phyloP scores from a whole-genome alignment of 2,888 invertebrate genomes.

The Epistrophe eligans region DNA sequence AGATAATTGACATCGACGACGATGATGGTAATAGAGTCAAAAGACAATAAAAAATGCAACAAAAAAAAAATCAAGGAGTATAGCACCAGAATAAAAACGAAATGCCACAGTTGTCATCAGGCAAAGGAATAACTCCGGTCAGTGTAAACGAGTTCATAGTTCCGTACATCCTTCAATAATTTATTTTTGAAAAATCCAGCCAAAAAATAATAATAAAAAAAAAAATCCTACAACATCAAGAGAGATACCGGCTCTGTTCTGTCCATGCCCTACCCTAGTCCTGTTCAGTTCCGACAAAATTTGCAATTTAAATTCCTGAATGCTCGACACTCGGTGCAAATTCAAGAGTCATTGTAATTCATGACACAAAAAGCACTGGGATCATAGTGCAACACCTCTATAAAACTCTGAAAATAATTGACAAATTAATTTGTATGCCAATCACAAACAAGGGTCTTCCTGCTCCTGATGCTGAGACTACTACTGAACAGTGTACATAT shows the following conservation, averaged over 20 bases:
- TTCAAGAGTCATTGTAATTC: constrained; percentile 75
- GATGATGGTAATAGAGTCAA: constrained; percentile 10
- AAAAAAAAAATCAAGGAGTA: background rate
- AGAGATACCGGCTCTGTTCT: background rate
- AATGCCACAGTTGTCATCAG: constrained; percentile 66
- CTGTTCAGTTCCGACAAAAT: constrained; percentile 38
- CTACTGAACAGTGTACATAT: background rate
- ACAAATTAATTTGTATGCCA: constrained; percentile 76
- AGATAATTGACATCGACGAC: constrained; percentile 52
- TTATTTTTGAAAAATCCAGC: constrained; percentile 50
- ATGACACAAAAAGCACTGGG: constrained; percentile 66
- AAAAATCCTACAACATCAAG: background rate
- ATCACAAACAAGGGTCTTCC: constrained; percentile 69
- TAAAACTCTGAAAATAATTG: constrained; percentile 75
- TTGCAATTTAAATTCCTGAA: constrained; percentile 73
- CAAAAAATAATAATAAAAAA: too few relatives aligned
- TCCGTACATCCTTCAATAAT: constrained; percentile 50
- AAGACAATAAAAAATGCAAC: background rate
- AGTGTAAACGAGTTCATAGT: constrained; percentile 64
- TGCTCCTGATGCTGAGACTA: background rate
- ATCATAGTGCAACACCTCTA: constrained; percentile 75
- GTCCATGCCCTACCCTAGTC: background rate
- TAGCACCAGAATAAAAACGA: constrained; percentile 15
- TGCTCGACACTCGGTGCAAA: constrained; percentile 54
- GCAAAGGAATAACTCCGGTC: constrained; percentile 58